Conservation (phyloP, 2,797 vertebrate genomes). For the Microtus californicus region DNA sequence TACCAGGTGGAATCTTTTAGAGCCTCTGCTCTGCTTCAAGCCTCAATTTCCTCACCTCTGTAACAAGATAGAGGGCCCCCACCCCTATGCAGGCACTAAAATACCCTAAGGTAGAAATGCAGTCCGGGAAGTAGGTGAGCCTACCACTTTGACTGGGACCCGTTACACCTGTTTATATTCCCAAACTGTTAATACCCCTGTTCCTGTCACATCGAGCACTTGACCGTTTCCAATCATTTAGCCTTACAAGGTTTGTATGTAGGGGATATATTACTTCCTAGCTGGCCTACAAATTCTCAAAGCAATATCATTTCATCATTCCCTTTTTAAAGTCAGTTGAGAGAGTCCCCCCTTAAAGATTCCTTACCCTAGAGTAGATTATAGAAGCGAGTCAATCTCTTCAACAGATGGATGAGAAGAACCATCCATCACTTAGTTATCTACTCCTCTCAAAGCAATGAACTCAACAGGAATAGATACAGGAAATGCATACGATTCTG, state of each 20-base stretch:
- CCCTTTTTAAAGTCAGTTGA: constrained; percentile 4
- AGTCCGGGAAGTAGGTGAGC: background rate
- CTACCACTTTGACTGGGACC: background rate
- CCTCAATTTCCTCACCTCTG: background rate
- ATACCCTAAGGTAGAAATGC: background rate
- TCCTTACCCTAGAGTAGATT: background rate
- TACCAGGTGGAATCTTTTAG: background rate
- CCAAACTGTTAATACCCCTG: background rate
- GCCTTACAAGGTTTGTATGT: constrained; percentile 17
- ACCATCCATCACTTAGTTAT: background rate
- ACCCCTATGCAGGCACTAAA: background rate
- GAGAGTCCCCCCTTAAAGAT: background rate
- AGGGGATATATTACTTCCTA: background rate
- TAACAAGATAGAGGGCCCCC: background rate
- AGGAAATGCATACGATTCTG: background rate
- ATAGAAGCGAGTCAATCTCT: background rate
- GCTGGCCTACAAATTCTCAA: background rate
- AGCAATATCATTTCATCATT: constrained; percentile 21
- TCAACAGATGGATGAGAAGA: background rate
- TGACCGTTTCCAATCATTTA: background rate
- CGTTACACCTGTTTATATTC: background rate
- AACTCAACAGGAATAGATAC: constrained; percentile 12
- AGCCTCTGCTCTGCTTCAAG: background rate
- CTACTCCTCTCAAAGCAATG: background rate
- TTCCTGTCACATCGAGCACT: background rate